Evolutionary conservation across 2,797 vertebrate genomes (phyloP).

Genomic region (Gambusia yucatana): DNA sequence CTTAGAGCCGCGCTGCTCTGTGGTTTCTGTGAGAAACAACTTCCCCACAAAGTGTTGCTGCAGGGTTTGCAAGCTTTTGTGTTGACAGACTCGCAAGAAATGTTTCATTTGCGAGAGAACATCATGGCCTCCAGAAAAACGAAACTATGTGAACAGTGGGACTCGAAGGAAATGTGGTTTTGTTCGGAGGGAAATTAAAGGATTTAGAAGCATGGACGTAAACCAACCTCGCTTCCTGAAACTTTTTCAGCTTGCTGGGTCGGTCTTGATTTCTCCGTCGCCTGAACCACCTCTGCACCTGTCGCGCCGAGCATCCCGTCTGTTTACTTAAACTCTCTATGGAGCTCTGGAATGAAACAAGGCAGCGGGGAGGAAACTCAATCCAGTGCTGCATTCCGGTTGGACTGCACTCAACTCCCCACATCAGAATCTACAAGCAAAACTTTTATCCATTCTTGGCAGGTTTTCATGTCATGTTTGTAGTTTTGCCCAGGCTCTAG

Average conservation of each 20-base stretch:
- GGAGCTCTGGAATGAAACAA: conserved; percentile 76
- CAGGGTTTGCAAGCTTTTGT: neutral
- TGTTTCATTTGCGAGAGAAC: neutral
- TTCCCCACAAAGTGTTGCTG: neutral
- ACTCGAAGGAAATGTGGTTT: neutral
- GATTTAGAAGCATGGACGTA: neutral
- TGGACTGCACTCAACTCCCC: neutral
- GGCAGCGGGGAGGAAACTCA: neutral
- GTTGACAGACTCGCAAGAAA: neutral
- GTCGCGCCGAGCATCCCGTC: conserved; percentile 82
- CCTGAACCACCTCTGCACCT: conserved; percentile 94
- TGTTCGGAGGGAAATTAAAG: neutral
- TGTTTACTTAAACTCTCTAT: conserved; percentile 86
- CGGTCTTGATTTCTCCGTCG: conserved; percentile 92
- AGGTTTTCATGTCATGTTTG: neutral
- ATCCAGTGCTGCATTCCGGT: neutral
- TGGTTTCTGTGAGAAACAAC: neutral
- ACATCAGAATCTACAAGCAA: neutral
- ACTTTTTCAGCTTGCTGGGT: conserved; percentile 94
- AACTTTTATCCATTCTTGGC: neutral
- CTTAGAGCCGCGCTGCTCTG: neutral
- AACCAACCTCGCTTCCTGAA: conserved; percentile 89
- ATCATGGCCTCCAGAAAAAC: neutral
- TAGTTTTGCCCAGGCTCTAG: neutral
- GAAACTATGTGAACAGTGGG: neutral